phyloP scores from a whole-genome alignment of 2,797 vertebrate genomes.

The Selene dorsalis region DNA sequence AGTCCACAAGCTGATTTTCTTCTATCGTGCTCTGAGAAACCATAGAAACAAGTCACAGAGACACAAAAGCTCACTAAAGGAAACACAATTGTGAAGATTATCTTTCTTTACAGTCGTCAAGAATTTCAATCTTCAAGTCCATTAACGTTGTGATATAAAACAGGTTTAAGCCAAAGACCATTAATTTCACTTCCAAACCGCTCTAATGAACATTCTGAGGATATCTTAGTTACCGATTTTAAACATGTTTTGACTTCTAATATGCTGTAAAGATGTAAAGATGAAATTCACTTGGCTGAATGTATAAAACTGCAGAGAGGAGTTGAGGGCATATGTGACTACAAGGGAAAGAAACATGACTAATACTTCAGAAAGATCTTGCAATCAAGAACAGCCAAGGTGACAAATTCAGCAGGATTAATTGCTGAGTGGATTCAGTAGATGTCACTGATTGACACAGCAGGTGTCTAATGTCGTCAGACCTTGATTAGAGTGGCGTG shows the following conservation, averaged over 20 bases:
- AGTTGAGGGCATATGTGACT: not conserved
- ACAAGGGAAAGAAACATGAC: not conserved
- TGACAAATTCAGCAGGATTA: constrained; percentile 6
- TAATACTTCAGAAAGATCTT: not conserved
- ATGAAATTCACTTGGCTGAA: not conserved
- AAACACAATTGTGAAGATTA: too few species aligned
- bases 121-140: not conserved
- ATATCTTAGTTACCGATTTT: too few species aligned
- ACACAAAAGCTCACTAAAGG: not conserved
- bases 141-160: not conserved
- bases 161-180: not conserved
- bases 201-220: too few species aligned
- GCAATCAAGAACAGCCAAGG: constrained; percentile 25
- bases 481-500: constrained; percentile 44
- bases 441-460: constrained; percentile 47
- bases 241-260: not conserved
- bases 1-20: too few species aligned
- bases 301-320: not conserved
- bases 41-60: not conserved
- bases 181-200: too few species aligned
- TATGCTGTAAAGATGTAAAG: not conserved
- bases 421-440: constrained; percentile 26
- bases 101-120: not conserved
- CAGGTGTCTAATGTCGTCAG: constrained; percentile 35
- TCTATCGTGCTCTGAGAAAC: too few species aligned